These are phyloP conservation scores for Geodia barretti DNA, from an alignment of 37 sponge, comb jelly and placozoan species.

Conservation along the genomic window DNA sequence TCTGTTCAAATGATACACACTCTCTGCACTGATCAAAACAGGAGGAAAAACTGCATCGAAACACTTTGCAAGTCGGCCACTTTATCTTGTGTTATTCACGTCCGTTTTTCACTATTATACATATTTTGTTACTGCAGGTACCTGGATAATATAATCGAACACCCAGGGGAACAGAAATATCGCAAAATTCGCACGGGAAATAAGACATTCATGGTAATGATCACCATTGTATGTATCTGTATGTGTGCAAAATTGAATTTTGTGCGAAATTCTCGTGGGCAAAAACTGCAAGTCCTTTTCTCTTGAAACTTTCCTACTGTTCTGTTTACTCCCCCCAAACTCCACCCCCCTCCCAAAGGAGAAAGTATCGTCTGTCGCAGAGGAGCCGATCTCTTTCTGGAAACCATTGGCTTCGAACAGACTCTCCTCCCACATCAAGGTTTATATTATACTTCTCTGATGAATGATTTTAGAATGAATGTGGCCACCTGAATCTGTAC, in stretches of 20 bases:
- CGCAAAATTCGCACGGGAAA: slow-evolving; percentile 64
- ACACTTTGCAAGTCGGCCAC: slow-evolving; percentile 55
- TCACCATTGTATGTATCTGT: too few species aligned
- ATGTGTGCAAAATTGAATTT: too few species aligned
- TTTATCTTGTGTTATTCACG: not conserved
- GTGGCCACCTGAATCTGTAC: too few species aligned
- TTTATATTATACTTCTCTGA: too few species aligned
- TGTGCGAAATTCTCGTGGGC: not conserved
- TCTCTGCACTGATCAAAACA: slow-evolving; percentile 59
- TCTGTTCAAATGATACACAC: slow-evolving; percentile 83
- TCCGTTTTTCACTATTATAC: not conserved
- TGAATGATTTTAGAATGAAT: too few species aligned
- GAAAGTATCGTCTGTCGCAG: slow-evolving; percentile 29
- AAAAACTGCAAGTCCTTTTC: too few species aligned
- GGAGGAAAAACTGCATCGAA: slow-evolving; percentile 61
- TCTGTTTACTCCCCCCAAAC: not conserved
- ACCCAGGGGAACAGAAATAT: slow-evolving; percentile 76
- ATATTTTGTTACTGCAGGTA: slow-evolving; percentile 38
- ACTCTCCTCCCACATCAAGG: slow-evolving; percentile 52
- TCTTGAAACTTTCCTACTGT: not conserved
- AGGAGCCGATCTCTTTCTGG: slow-evolving; percentile 67
- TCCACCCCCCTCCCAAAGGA: slow-evolving; percentile 23
- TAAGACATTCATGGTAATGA: slow-evolving; percentile 47
- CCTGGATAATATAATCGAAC: slow-evolving; percentile 57
- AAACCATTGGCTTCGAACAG: slow-evolving; percentile 72